A percentile compares a stretch with the other conserved stretches of the same genome.
These are phyloP conservation scores for Euzetes globulus DNA, from an alignment of 2,888 invertebrate species.

Conservation along the genomic window DNA sequence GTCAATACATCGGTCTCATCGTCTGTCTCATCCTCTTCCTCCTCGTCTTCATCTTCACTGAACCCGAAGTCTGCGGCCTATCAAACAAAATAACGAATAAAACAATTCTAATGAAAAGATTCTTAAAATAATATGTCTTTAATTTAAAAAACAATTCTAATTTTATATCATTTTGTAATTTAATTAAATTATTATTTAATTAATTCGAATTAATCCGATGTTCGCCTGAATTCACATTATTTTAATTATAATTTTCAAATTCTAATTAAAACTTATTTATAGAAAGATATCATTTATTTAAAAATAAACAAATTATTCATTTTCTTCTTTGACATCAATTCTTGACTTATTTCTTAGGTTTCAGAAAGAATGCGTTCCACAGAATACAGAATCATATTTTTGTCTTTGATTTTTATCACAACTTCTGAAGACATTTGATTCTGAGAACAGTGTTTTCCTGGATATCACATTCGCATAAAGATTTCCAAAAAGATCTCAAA, in stretches of 20 bases:
- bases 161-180: no score
- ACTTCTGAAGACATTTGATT: no score
- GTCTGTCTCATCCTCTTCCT: constrained; percentile 10
- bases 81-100: background rate
- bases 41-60: background rate
- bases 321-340: background rate
- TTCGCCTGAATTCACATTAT: background rate
- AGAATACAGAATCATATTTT: no score
- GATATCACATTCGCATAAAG: no score
- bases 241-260: background rate
- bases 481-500: no score
- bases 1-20: constrained; percentile 21
- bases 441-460: no score
- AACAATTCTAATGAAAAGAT: background rate
- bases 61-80: background rate
- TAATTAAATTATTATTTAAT: no score
- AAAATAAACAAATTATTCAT: background rate
- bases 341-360: background rate
- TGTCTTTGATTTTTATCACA: no score
- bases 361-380: no score
- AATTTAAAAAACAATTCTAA: no score
- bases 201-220: no score
- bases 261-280: background rate
- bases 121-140: no score
- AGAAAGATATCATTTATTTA: background rate